Base-by-base conservation (phyloP, 2,888 invertebrate genomes). In the Nomada ferruginata region DNA sequence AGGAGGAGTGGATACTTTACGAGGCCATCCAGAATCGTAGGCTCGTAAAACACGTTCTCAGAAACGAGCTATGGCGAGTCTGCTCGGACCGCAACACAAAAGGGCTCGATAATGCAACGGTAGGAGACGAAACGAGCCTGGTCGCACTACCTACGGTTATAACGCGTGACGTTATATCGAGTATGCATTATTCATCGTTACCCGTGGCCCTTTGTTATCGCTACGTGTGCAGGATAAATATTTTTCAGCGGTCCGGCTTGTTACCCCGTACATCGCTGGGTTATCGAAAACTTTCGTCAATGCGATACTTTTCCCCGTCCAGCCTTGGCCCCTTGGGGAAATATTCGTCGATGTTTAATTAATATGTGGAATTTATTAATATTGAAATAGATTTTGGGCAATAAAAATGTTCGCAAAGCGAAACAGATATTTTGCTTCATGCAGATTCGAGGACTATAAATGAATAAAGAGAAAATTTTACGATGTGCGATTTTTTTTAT, bases 1-100 rank as follows among this genome's bases (percentile, higher is more conserved):
- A 80, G 76, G 59, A 82, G 61, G 78, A 78, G n/a, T 57, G 61
- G 75, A 69, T 85, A 81, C 85, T 69, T 87, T 85, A 87, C 69
- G 82, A 78, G 23, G 42, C 15, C 29, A 50, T 61, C 53, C 52
- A 42, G 68, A 72, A 79, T 77, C 57, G 70, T 75, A 72, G 55
- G 53, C 79, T 71, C 85, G 74, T 82, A 74, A 79, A 87, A 57
- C 77, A 50, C 64, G 57, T 55, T 68, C 55, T 61, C 72, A 9
- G 50, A 26, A 13, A 13, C 47, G 76, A 76, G 36, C 23, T 60
- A 47, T 5, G 36, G 10, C 47, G 47, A 3, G 47, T 47, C 47
- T 47, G 47, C 60, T 63, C 42, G 47, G 53, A 10, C 65, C 59
- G 42, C 36, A 59, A 74, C 74, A 71, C 50, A 81, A 71, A 76